These are phyloP conservation scores for Perognathus longimembris DNA, from an alignment of 2,113 vertebrate genomes.

Conservation along the genomic window DNA sequence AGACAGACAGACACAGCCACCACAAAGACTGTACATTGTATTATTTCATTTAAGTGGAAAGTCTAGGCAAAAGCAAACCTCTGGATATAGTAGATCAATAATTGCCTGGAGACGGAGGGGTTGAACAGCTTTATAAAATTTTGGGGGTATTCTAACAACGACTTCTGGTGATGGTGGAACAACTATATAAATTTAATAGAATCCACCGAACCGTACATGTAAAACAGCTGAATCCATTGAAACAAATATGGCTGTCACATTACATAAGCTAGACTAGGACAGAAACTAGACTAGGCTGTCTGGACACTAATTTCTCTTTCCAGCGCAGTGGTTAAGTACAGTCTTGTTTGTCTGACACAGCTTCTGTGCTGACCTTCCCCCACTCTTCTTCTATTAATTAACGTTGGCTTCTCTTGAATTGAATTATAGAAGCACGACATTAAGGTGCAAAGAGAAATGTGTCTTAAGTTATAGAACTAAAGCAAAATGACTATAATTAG, in stretches of 20 bases:
- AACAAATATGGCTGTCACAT: background rate
- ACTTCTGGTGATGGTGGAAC: background rate
- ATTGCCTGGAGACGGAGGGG: background rate
- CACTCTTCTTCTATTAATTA: background rate
- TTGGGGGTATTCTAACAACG: background rate
- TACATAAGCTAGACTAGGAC: too few species aligned
- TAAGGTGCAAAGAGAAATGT: background rate
- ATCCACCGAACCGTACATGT: background rate
- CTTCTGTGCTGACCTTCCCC: background rate
- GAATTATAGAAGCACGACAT: background rate
- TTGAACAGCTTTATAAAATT: background rate
- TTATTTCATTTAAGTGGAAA: background rate
- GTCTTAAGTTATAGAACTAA: background rate
- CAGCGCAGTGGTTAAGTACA: background rate
- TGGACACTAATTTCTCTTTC: background rate
- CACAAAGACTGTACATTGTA: background rate
- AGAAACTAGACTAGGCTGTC: background rate
- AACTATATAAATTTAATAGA: background rate
- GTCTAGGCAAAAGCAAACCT: background rate
- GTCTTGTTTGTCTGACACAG: background rate
- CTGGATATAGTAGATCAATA: background rate
- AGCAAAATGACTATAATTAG: slow-evolving; percentile 7
- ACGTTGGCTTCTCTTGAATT: background rate
- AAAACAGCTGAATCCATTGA: background rate
- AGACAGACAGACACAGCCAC: background rate